Conservation (phyloP, 2,797 vertebrate species). For the Alca torda region DNA sequence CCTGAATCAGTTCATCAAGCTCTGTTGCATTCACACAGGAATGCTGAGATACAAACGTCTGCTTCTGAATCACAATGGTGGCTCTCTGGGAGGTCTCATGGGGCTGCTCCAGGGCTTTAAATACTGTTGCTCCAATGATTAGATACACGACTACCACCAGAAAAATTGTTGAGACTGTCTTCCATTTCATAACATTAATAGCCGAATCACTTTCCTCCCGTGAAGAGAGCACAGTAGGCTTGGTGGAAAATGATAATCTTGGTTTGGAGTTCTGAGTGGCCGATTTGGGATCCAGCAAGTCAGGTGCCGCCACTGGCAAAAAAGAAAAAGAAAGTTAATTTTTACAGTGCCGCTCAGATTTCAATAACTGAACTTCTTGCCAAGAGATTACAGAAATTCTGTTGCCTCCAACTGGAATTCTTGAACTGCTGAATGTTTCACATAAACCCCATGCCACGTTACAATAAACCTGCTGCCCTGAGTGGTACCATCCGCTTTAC, state of each 20-base stretch:
- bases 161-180: slow-evolving; percentile 97
- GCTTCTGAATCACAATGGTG: slow-evolving; percentile 89
- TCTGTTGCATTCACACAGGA: slow-evolving; percentile 91
- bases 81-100: slow-evolving; percentile 90
- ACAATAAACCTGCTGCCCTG: neutral
- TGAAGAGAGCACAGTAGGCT: slow-evolving; percentile 85
- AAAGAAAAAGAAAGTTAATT: slow-evolving; percentile 59
- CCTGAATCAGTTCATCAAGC: slow-evolving; percentile 94
- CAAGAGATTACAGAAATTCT: neutral
- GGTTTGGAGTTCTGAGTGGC: slow-evolving; percentile 94
- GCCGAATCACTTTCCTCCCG: slow-evolving; percentile 87
- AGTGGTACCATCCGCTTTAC: neutral
- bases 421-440: neutral
- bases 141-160: slow-evolving; percentile 95
- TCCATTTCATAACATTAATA: slow-evolving; percentile 98
- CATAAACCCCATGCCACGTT: neutral
- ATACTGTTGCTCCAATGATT: slow-evolving; percentile 94
- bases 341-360: neutral
- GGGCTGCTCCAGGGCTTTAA: slow-evolving; percentile 93
- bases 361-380: neutral
- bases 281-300: slow-evolving; percentile 96
- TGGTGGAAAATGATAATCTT: slow-evolving; percentile 92
- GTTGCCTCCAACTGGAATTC: neutral
- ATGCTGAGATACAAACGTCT: slow-evolving; percentile 87
- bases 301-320: slow-evolving; percentile 94